Conservation (phyloP, 2,888 invertebrate species). For the Lacanobia wlatinum region DNA sequence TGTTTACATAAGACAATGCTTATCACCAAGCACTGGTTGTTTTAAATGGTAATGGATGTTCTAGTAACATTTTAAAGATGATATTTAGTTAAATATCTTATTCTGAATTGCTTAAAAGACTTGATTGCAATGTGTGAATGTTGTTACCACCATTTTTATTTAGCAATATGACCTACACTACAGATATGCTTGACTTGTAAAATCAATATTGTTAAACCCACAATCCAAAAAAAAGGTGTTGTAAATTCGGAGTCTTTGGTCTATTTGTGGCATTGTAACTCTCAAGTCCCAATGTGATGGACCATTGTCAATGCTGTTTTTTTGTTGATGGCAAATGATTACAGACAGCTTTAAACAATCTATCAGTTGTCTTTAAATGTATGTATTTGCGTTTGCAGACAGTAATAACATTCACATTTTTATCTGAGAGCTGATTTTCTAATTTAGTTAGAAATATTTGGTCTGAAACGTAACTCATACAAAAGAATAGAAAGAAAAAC, state of each 20-base stretch:
- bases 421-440: background rate
- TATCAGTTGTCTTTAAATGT: background rate
- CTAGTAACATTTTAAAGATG: slow-evolving; percentile 40
- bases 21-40: slow-evolving; percentile 40
- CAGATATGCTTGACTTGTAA: slow-evolving; percentile 32
- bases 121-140: slow-evolving; percentile 16
- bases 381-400: too few relatives aligned
- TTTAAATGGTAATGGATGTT: slow-evolving; percentile 27
- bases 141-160: slow-evolving; percentile 3
- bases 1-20: slow-evolving; percentile 42
- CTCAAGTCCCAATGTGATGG: slow-evolving; percentile 8
- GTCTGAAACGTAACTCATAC: too few relatives aligned
- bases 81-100: slow-evolving; percentile 21
- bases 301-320: slow-evolving; percentile 5
- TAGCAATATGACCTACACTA: background rate
- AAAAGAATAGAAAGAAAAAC: too few relatives aligned
- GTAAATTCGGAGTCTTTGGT: slow-evolving; percentile 7
- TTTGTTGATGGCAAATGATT: background rate
- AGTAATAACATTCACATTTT: background rate
- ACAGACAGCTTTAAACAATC: background rate
- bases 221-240: background rate
- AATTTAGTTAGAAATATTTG: too few relatives aligned
- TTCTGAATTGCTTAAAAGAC: background rate
- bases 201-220: slow-evolving; percentile 1
- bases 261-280: slow-evolving; percentile 19